phyloP scores from a whole-genome alignment of 2,113 vertebrate species.

The Engraulis encrasicolus region DNA sequence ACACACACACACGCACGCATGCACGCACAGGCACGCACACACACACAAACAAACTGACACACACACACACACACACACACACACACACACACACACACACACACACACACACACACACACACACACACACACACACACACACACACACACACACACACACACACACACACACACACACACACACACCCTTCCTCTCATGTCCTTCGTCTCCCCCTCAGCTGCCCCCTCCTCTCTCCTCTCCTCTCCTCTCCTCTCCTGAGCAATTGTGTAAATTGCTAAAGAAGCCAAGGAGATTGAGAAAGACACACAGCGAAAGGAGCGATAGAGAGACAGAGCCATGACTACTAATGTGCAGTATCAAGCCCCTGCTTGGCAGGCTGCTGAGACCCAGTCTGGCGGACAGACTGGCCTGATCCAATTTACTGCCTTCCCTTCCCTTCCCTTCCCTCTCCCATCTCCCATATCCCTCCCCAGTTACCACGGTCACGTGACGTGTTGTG shows the following conservation, averaged over 20 bases:
- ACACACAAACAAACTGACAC: too few relatives aligned
- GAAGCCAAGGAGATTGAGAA: slow-evolving; percentile 40
- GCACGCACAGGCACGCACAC: too few relatives aligned
- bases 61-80: too few relatives aligned
- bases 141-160: too few relatives aligned
- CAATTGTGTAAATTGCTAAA: slow-evolving; percentile 56
- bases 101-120: too few relatives aligned
- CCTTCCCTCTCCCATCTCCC: too few relatives aligned
- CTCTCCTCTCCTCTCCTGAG: slow-evolving; percentile 43
- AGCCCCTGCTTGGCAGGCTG: slow-evolving; percentile 26
- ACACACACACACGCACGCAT: too few relatives aligned
- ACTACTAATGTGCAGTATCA: slow-evolving; percentile 46
- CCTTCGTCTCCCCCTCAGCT: slow-evolving; percentile 20
- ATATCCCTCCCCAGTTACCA: slow-evolving; percentile 43
- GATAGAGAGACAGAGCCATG: not conserved
- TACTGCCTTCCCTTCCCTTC: slow-evolving; percentile 38
- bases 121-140: too few relatives aligned
- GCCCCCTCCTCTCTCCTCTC: slow-evolving; percentile 53
- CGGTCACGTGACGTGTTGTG: slow-evolving; percentile 62
- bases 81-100: too few relatives aligned
- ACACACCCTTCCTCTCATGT: too few relatives aligned
- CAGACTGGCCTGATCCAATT: slow-evolving; percentile 52
- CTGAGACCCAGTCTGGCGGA: slow-evolving; percentile 49
- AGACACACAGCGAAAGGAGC: too few relatives aligned
- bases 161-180: too few relatives aligned